phyloP scores from a whole-genome alignment of 2,888 invertebrate genomes.

The Luperina testacea region DNA sequence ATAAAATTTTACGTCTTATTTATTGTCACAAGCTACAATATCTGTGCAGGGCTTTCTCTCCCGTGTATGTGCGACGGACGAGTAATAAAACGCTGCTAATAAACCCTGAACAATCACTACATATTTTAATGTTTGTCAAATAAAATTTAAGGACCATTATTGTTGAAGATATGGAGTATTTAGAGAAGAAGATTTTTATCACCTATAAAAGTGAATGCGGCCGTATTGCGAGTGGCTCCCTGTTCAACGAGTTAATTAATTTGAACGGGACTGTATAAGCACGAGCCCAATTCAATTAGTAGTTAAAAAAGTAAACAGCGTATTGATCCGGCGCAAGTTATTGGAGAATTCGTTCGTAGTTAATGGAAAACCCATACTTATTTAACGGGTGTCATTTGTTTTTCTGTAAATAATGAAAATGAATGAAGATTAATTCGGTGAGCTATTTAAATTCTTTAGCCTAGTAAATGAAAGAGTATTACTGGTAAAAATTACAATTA shows the following conservation, averaged over 20 bases:
- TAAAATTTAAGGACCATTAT: constrained; percentile 68
- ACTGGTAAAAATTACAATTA: neutral
- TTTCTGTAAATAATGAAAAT: constrained; percentile 52
- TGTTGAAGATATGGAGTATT: constrained; percentile 65
- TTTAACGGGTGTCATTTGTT: constrained; percentile 55
- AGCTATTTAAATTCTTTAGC: constrained; percentile 37
- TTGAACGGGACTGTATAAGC: constrained; percentile 78
- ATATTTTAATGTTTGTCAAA: constrained; percentile 73
- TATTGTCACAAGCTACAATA: constrained; percentile 86
- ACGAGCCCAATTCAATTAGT: constrained; percentile 81
- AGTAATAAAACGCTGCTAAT: constrained; percentile 77
- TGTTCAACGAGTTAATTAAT: constrained; percentile 78
- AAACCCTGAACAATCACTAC: constrained; percentile 73
- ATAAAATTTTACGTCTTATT: constrained; percentile 90
- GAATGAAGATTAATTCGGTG: constrained; percentile 51
- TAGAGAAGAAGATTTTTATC: constrained; percentile 73
- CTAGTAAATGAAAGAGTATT: neutral
- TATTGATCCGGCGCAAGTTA: constrained; percentile 70
- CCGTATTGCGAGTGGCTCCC: constrained; percentile 67
- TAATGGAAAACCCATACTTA: constrained; percentile 63
- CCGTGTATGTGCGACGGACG: constrained; percentile 73
- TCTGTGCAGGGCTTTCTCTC: constrained; percentile 71
- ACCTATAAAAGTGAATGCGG: constrained; percentile 75
- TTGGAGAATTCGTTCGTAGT: constrained; percentile 57
- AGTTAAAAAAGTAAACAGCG: constrained; percentile 79